These are phyloP conservation scores for Zaprionus africanus DNA, from an alignment of 1,140 invertebrate species.

Conservation along the genomic window DNA sequence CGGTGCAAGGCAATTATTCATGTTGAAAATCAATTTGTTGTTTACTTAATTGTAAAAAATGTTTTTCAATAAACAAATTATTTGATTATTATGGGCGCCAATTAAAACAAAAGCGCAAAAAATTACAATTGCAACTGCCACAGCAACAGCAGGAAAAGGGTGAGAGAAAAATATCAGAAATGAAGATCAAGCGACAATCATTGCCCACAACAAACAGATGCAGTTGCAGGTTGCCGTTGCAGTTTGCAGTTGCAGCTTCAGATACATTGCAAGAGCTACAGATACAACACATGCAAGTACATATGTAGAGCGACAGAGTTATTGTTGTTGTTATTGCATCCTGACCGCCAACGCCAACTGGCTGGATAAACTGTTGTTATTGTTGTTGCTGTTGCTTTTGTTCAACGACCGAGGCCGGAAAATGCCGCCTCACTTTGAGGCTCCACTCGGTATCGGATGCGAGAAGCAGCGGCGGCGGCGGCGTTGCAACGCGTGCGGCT, in stretches of 20 bases:
- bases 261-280: conserved; percentile 20
- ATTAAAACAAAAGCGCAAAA: conserved; percentile 73
- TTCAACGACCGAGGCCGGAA: conserved; percentile 22
- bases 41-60: conserved; percentile 83
- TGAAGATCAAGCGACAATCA: conserved; percentile 71
- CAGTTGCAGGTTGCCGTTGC: conserved; percentile 40
- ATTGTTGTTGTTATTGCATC: conserved; percentile 36
- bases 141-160: conserved; percentile 23
- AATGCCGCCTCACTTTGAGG: conserved; percentile 60
- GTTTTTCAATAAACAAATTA: conserved; percentile 83
- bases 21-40: conserved; percentile 81
- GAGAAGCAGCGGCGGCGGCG: conserved; percentile 17
- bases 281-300: conserved; percentile 13
- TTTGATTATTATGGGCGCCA: conserved; percentile 82
- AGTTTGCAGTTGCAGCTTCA: conserved; percentile 28
- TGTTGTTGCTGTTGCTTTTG: conserved; percentile 48
- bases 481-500: conserved; percentile 46
- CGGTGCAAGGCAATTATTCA: conserved; percentile 66
- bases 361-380: conserved; percentile 69
- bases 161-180: conserved; percentile 14
- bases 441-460: conserved; percentile 30
- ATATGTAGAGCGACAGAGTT: conserved; percentile 21
- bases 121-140: conserved; percentile 44
- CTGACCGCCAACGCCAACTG: conserved; percentile 66
- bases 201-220: conserved; percentile 56